These are phyloP conservation scores for Tinea semifulvella DNA, from an alignment of 2,888 invertebrate species.

Conservation along the genomic window DNA sequence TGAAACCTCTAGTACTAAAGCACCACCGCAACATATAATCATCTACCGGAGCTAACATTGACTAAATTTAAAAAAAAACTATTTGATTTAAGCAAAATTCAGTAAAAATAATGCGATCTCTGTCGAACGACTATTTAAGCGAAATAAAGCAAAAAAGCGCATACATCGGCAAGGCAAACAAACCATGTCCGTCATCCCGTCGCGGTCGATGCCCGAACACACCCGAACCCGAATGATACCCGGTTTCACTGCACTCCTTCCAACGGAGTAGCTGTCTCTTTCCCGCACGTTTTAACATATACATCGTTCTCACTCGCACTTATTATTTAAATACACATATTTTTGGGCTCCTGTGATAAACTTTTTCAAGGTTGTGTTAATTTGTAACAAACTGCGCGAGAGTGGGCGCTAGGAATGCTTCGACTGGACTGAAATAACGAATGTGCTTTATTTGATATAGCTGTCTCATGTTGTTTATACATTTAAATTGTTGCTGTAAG, in stretches of 20 bases:
- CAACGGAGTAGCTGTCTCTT: slow-evolving; percentile 35
- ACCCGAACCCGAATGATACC: slow-evolving; percentile 65
- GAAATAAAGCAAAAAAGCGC: neutral
- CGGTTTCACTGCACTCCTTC: slow-evolving; percentile 31
- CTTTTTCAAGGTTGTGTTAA: slow-evolving; percentile 29
- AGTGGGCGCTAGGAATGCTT: slow-evolving; percentile 29
- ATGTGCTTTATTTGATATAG: neutral
- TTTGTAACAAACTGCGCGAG: slow-evolving; percentile 36
- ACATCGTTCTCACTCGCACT: slow-evolving; percentile 15
- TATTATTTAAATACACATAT: slow-evolving; percentile 23
- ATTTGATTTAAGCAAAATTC: no score
- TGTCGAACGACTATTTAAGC: neutral
- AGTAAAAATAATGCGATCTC: no score
- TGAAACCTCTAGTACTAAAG: no score
- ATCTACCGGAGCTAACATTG: no score
- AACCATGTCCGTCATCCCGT: slow-evolving; percentile 42
- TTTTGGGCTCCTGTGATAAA: slow-evolving; percentile 15
- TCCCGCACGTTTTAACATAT: slow-evolving; percentile 22
- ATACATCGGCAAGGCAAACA: slow-evolving; percentile 22
- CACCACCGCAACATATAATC: no score
- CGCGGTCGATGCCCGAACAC: slow-evolving; percentile 69
- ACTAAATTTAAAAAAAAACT: no score
- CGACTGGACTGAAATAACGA: slow-evolving; percentile 27
- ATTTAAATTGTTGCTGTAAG: no score
- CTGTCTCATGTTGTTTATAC: neutral